Evolutionary conservation across 53 echinoderm and acorn worm genomes (phyloP).

Genomic region (Hippasteria phrygiana): DNA sequence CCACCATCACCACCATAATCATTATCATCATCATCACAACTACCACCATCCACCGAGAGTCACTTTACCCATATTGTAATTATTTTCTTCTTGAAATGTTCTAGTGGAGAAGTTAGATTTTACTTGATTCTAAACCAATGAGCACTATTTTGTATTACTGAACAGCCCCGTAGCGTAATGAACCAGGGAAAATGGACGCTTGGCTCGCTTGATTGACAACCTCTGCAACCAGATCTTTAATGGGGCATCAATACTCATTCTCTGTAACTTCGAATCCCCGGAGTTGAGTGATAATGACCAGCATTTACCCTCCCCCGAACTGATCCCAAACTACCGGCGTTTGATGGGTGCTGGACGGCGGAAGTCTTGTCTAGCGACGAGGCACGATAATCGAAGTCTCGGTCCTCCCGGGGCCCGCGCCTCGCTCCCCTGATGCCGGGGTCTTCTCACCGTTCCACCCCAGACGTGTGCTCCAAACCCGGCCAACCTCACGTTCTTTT

Average conservation of each 20-base stretch:
- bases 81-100: too few species aligned
- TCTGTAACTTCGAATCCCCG: conserved; percentile 42
- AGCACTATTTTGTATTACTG: conserved; percentile 12
- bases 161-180: background rate
- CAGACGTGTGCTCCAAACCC: conserved; percentile 62
- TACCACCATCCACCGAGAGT: too few species aligned
- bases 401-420: conserved; percentile 40
- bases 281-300: conserved; percentile 58
- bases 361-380: conserved; percentile 55
- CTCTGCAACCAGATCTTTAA: conserved; percentile 45
- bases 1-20: too few species aligned
- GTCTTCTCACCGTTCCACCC: conserved; percentile 45
- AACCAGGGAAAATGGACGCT: background rate
- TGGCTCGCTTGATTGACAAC: conserved; percentile 46
- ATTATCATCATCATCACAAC: too few species aligned
- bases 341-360: conserved; percentile 56
- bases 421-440: conserved; percentile 20
- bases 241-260: conserved; percentile 28
- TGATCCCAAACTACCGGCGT: conserved; percentile 65
- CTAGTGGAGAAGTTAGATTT: background rate
- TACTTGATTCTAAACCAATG: background rate
- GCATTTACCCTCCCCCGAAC: conserved; percentile 56
- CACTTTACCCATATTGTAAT: too few species aligned
- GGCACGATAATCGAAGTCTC: conserved; percentile 61
- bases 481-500: conserved; percentile 55